These are phyloP conservation scores for Gymnocephalus cernua DNA, from an alignment of 2,113 vertebrate species.

Conservation along the genomic window DNA sequence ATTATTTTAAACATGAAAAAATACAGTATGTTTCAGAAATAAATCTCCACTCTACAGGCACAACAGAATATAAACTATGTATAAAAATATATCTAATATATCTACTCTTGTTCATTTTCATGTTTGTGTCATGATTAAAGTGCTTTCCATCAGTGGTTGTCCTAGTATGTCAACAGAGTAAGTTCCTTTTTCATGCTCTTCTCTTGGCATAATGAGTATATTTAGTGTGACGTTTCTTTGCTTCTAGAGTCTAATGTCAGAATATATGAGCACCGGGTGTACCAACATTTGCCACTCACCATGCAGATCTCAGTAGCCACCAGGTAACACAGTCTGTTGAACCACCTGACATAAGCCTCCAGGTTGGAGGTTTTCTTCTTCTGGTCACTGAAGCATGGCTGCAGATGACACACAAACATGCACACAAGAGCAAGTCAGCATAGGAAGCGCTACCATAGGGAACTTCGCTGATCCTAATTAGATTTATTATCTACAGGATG, in stretches of 20 bases:
- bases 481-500: conserved; percentile 46
- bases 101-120: neutral
- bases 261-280: neutral
- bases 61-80: neutral
- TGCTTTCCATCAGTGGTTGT: neutral
- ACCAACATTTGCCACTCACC: conserved; percentile 82
- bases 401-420: conserved; percentile 36
- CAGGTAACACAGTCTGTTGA: conserved; percentile 97
- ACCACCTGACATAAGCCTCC: conserved; percentile 97
- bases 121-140: neutral
- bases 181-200: neutral
- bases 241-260: neutral
- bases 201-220: neutral
- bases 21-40: neutral
- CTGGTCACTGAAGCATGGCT: conserved; percentile 89
- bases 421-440: conserved; percentile 18
- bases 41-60: neutral
- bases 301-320: conserved; percentile 98
- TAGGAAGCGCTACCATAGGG: conserved; percentile 14
- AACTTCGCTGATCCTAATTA: conserved; percentile 60
- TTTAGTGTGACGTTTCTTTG: neutral
- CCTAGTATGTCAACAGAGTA: neutral
- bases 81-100: neutral
- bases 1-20: neutral
- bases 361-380: conserved; percentile 94